These are phyloP conservation scores for Tragelaphus eurycerus DNA, from an alignment of 2,797 vertebrate genomes.

Conservation along the genomic window DNA sequence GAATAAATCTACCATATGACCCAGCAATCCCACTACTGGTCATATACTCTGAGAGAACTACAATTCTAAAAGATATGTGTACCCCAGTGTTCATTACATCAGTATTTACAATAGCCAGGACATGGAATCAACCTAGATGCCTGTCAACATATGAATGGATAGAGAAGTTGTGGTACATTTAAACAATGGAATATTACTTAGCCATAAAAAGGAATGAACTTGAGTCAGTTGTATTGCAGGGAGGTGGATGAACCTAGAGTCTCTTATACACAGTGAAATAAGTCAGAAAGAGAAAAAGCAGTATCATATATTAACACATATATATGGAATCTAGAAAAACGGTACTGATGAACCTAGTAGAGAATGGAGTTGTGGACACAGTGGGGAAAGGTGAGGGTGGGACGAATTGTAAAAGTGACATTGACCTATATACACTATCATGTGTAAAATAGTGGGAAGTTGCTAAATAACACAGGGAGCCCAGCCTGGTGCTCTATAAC, in stretches of 20 bases:
- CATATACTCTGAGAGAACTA: neutral
- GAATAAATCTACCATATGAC: neutral
- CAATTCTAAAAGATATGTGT: neutral
- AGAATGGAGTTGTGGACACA: neutral
- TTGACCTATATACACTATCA: neutral
- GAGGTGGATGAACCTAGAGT: neutral
- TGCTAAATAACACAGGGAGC: neutral
- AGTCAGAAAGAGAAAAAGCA: neutral
- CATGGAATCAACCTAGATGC: neutral
- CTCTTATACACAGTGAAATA: neutral
- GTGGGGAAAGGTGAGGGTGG: neutral
- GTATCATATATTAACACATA: neutral
- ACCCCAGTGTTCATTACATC: neutral
- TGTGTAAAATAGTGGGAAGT: neutral
- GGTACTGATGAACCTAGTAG: neutral
- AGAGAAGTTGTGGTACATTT: neutral
- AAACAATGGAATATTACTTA: neutral
- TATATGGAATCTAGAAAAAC: neutral
- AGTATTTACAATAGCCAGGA: neutral
- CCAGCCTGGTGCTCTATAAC: neutral
- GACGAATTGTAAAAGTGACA: neutral
- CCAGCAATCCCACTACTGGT: neutral
- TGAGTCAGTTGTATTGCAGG: neutral
- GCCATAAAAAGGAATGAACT: neutral
- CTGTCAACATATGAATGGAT: neutral